A percentile compares a stretch with the other conserved stretches of the same genome.
Conservation (phyloP, 2,113 vertebrate genomes). For the Lasiurus cinereus region DNA sequence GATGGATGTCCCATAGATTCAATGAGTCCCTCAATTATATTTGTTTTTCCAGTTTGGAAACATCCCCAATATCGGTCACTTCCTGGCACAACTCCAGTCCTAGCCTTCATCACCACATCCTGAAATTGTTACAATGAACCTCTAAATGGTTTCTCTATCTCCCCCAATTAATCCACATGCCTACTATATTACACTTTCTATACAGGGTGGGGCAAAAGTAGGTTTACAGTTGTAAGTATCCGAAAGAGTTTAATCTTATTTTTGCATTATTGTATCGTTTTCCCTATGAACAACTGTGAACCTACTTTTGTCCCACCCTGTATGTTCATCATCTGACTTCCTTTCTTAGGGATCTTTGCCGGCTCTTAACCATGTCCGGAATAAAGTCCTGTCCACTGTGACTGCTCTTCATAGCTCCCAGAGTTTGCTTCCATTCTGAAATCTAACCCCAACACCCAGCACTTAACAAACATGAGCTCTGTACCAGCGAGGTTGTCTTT, state of each 20-base stretch:
- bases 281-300: not conserved
- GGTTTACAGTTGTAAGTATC: not conserved
- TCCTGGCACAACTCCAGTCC: not conserved
- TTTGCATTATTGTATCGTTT: not conserved
- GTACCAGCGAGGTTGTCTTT: not conserved
- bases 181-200: conserved; percentile 19
- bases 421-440: conserved; percentile 14
- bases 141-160: conserved; percentile 31
- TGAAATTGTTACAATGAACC: conserved; percentile 34
- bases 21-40: conserved; percentile 22
- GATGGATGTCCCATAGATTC: not conserved
- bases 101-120: not conserved
- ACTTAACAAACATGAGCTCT: not conserved
- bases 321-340: not conserved
- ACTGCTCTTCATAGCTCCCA: not conserved
- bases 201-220: not conserved
- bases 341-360: conserved; percentile 52
- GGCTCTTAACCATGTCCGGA: conserved; percentile 31
- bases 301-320: not conserved
- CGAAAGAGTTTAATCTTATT: not conserved
- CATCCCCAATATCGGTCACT: not conserved
- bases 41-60: conserved; percentile 40
- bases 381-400: conserved; percentile 12
- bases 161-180: not conserved
- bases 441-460: conserved; percentile 18